These are phyloP conservation scores for Heliconius cydno DNA, from an alignment of 2,888 invertebrate genomes.

Conservation along the genomic window DNA sequence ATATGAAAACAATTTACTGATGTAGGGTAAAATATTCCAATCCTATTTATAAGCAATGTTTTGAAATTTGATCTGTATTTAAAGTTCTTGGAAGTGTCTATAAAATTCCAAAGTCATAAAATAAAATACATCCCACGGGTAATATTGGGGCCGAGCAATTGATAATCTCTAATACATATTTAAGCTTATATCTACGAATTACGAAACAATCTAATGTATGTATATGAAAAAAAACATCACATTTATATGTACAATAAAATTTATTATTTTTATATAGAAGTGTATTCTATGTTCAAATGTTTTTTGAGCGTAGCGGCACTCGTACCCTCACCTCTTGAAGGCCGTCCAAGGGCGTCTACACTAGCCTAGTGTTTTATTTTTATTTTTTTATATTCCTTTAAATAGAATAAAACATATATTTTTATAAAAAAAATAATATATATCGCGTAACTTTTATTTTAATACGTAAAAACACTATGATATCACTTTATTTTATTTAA, in stretches of 20 bases:
- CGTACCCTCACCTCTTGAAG: not conserved
- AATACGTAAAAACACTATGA: too few relatives aligned
- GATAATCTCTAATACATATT: conserved; percentile 1
- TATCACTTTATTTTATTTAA: too few relatives aligned
- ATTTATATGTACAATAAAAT: not conserved
- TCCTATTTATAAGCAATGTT: conserved; percentile 2
- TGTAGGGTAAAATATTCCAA: not conserved
- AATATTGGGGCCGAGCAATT: conserved; percentile 12
- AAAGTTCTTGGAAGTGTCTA: conserved; percentile 21
- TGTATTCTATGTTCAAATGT: not conserved
- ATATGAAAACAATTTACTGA: not conserved
- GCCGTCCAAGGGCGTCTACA: not conserved
- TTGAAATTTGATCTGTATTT: conserved; percentile 28
- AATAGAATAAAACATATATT: too few relatives aligned
- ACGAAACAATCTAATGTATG: not conserved
- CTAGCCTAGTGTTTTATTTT: not conserved
- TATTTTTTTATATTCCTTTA: not conserved
- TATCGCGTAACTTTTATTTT: too few relatives aligned
- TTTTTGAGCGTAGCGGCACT: not conserved
- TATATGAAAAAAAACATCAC: not conserved
- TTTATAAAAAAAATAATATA: too few relatives aligned
- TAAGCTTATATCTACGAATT: not conserved
- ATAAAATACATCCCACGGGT: conserved; percentile 29
- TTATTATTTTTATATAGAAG: not conserved
- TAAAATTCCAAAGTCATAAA: conserved; percentile 24